Percentiles rank a stretch among this genome's conserved stretches.
Conservation (phyloP, 2,797 vertebrate genomes). For the Hephaestus fuliginosus region DNA sequence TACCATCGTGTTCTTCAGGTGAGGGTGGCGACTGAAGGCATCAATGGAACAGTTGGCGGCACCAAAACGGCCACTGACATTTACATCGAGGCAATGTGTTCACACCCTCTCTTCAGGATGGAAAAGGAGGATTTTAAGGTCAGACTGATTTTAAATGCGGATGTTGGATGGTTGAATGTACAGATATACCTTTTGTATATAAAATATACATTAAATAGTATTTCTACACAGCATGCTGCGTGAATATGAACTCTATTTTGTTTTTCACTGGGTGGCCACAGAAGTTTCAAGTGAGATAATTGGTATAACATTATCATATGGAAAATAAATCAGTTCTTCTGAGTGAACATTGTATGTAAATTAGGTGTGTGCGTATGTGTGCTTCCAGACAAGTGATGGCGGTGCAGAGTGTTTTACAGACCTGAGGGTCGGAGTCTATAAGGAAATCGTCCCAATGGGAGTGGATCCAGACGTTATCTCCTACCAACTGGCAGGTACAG, state of each 20-base stretch:
- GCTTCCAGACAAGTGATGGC: constrained; percentile 90
- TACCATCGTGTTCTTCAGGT: constrained; percentile 82
- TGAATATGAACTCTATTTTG: neutral
- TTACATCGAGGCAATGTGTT: constrained; percentile 90
- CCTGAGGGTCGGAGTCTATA: constrained; percentile 92
- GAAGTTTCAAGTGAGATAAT: neutral
- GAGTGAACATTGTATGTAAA: neutral
- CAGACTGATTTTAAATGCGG: constrained; percentile 18
- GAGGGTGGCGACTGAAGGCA: constrained; percentile 93
- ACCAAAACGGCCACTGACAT: constrained; percentile 88
- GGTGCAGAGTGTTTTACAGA: constrained; percentile 92
- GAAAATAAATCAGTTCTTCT: neutral
- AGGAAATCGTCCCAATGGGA: constrained; percentile 98
- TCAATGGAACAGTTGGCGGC: constrained; percentile 96
- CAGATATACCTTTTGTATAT: neutral
- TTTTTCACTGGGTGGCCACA: neutral
- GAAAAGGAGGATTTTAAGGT: constrained; percentile 95
- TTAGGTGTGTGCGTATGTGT: constrained; percentile 24
- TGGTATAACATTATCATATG: neutral
- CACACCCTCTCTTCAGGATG: constrained; percentile 90
- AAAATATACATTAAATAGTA: neutral
- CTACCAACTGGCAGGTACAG: constrained; percentile 90
- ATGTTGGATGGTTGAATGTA: neutral
- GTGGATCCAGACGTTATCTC: constrained; percentile 91
- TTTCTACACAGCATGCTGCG: neutral